phyloP scores from a whole-genome alignment of 2,113 vertebrate species.

The Megaceryle torquata region DNA sequence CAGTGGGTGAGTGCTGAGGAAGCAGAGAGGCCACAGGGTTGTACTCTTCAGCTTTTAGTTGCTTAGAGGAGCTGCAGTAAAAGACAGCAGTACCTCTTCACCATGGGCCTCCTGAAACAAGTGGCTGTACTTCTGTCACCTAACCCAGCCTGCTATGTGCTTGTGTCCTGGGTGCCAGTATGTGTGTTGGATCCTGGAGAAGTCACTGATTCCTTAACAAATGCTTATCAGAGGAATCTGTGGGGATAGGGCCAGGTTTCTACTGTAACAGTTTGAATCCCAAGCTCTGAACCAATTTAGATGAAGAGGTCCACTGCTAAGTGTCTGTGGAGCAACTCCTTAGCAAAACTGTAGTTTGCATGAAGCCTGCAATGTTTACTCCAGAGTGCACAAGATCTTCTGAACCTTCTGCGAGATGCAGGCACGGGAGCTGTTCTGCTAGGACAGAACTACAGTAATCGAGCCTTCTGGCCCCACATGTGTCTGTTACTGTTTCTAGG shows the following conservation, averaged over 20 bases:
- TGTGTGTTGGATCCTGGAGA: background rate
- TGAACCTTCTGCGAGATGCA: background rate
- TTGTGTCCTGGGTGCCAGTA: background rate
- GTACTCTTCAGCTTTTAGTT: background rate
- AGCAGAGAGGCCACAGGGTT: accelerated
- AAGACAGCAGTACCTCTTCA: background rate
- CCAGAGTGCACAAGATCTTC: background rate
- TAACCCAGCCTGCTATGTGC: background rate
- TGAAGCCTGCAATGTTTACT: background rate
- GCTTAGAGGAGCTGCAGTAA: background rate
- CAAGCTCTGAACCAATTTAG: background rate
- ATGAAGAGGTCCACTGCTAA: background rate
- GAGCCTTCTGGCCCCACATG: background rate
- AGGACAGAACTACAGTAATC: background rate
- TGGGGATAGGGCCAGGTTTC: background rate
- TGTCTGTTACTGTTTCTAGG: background rate
- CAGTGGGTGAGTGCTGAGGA: accelerated
- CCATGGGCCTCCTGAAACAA: background rate
- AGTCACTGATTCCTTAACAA: background rate
- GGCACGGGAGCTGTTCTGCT: background rate
- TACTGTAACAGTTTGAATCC: background rate
- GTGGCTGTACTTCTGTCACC: background rate
- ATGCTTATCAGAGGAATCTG: background rate
- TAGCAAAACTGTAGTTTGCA: background rate
- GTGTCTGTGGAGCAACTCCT: background rate